These are phyloP conservation scores for Dinoponera quadriceps DNA, from an alignment of 1,140 invertebrate species.

Conservation along the genomic window DNA sequence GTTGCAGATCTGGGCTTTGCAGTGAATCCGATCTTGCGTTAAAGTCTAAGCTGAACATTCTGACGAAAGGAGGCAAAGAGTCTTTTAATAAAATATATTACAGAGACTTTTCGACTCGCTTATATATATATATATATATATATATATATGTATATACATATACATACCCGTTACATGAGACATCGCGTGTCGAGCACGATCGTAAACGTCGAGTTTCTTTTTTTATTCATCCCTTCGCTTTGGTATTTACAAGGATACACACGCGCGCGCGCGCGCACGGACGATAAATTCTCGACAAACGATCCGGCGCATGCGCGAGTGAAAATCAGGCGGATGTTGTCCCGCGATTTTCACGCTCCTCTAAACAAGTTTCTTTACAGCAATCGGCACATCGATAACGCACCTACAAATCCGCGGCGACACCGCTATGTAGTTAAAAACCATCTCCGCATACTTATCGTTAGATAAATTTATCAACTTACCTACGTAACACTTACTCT, in stretches of 20 bases:
- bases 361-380: neutral
- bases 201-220: neutral
- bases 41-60: neutral
- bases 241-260: slow-evolving; percentile 59
- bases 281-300: neutral
- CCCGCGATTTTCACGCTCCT: no score
- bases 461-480: no score
- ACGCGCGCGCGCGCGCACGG: neutral
- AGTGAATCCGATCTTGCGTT: neutral
- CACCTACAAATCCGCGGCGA: neutral
- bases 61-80: slow-evolving; percentile 2
- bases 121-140: slow-evolving; percentile 17
- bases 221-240: slow-evolving; percentile 19
- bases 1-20: no score
- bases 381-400: neutral
- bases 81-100: slow-evolving; percentile 70
- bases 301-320: neutral
- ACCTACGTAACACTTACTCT: no score
- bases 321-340: no score
- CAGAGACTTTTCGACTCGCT: slow-evolving; percentile 20
- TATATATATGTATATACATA: slow-evolving; percentile 24
- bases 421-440: neutral
- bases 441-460: neutral
- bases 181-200: neutral
- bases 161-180: neutral